Evolutionary conservation across 1,140 invertebrate genomes (phyloP), one percentile per base, ranked within the genome.

Genomic region (Papilio helenus): DNA sequence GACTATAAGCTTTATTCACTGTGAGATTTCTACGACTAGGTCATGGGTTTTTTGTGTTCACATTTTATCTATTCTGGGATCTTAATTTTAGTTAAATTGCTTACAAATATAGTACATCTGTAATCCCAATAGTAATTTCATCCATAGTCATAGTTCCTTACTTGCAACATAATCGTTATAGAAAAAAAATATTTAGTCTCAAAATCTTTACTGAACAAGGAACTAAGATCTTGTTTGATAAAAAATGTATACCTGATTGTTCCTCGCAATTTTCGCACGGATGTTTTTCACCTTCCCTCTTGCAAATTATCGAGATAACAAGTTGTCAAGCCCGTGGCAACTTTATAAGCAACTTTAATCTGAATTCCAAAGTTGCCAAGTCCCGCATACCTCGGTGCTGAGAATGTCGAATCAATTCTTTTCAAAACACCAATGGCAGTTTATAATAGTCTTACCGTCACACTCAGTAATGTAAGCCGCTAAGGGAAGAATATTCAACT

Each of bases 241-340:
- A 46, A 46, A 46, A 18, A 51, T 61, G n/a, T 76, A 34, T 12
- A n/a, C 16, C 44, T 20, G 46, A 79, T 78, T 68, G 61, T 71
- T 78, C 55, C 7, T 61, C 16, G 8, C 44, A 58, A 79, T 83
- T 86, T 83, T 80, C 81, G 42, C 46, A 73, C 18, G 79, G 34
- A 84, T 86, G 82, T 88, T 88, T 88, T 85, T 85, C 84, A 83
- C 82, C 87, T 87, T 79, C 80, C 79, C 76, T 44, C 34, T 78
- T 51, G 49, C 65, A 87, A 89, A 88, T 89, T 86, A 79, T 82
- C 80, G 72, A 73, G 88, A 89, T 89, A 89, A 89, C 82, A 87
- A 88, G 81, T 87, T 86, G 76, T 51, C 39, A 44, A 68, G 76
- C 79, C 61, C 34, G 65, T 42, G 79, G 79, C 73, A 87, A 86